Conservation (phyloP, 2,888 invertebrate species). For the Salticus scenicus region DNA sequence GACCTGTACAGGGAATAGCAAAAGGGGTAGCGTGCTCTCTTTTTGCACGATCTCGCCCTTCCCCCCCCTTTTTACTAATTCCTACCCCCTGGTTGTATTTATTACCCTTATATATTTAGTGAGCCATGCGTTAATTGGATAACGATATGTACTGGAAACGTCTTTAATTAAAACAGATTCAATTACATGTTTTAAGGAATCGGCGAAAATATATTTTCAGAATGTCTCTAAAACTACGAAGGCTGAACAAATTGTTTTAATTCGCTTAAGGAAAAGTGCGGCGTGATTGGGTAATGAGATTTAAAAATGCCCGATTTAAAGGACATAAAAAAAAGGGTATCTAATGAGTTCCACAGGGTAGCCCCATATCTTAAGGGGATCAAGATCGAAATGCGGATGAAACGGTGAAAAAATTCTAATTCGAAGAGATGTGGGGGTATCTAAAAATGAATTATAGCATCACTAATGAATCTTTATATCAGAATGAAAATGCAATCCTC, state of each 20-base stretch:
- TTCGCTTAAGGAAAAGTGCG: constrained; percentile 58
- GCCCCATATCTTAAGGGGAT: constrained; percentile 7
- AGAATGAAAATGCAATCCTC: no score
- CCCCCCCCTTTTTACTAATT: constrained; percentile 15
- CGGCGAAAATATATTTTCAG: constrained; percentile 59
- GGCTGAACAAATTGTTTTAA: constrained; percentile 64
- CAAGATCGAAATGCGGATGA: background rate
- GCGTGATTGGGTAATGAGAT: constrained; percentile 61
- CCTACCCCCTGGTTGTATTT: constrained; percentile 51
- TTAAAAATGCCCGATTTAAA: constrained; percentile 53
- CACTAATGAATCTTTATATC: no score
- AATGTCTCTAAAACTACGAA: constrained; percentile 61
- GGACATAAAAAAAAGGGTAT: background rate
- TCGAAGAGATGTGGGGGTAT: background rate
- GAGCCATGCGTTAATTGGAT: constrained; percentile 62
- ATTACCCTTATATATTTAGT: constrained; percentile 68
- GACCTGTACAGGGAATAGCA: constrained; percentile 31
- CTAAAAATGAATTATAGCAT: constrained; percentile 1
- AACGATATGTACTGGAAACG: constrained; percentile 69
- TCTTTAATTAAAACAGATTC: constrained; percentile 68
- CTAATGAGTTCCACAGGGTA: constrained; percentile 12
- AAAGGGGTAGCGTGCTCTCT: constrained; percentile 37
- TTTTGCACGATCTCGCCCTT: constrained; percentile 50
- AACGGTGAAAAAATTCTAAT: background rate
- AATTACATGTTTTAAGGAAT: constrained; percentile 69